A percentile compares a stretch with the other conserved stretches of the same genome.
Evolutionary conservation across 2,797 vertebrate genomes (phyloP).

Genomic region (Astyanax mexicanus): DNA sequence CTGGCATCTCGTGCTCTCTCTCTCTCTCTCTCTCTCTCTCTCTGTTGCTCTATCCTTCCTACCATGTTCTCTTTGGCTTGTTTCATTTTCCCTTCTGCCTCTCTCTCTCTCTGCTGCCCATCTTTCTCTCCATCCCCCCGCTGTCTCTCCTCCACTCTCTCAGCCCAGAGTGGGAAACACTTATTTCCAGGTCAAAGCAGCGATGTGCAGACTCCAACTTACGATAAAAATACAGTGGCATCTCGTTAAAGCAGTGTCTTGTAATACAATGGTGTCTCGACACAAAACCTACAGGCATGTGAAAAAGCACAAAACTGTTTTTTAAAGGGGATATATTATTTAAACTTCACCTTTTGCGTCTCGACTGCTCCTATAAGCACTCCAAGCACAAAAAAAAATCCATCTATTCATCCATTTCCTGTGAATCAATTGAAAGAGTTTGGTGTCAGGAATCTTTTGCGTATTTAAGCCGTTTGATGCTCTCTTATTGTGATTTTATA

Average conservation of each 20-base stretch:
- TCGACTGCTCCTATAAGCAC: too few species aligned
- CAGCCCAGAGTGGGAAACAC: slow-evolving; percentile 54
- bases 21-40: slow-evolving; percentile 15
- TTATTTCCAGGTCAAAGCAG: slow-evolving; percentile 74
- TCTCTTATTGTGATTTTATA: too few species aligned
- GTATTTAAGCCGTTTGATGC: too few species aligned
- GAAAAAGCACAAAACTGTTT: too few species aligned
- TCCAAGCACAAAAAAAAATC: too few species aligned
- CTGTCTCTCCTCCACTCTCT: slow-evolving; percentile 3
- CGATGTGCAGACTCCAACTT: slow-evolving; percentile 61
- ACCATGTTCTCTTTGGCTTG: slow-evolving; percentile 4
- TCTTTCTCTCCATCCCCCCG: slow-evolving; percentile 8
- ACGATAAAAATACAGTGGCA: slow-evolving; percentile 60
- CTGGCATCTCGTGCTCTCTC: slow-evolving; percentile 34
- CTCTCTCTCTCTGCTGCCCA: background rate
- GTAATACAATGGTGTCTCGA: too few species aligned
- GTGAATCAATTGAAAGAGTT: too few species aligned
- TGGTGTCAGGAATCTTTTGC: too few species aligned
- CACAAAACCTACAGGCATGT: too few species aligned
- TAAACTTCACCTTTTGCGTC: too few species aligned
- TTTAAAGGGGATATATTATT: too few species aligned
- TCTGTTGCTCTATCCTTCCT: slow-evolving; percentile 8
- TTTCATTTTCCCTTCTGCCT: slow-evolving; percentile 29
- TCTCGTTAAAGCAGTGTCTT: slow-evolving; percentile 63
- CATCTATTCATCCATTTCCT: too few species aligned